These are phyloP conservation scores for Agapornis canus DNA, from an alignment of 2,797 vertebrate genomes.

Conservation along the genomic window DNA sequence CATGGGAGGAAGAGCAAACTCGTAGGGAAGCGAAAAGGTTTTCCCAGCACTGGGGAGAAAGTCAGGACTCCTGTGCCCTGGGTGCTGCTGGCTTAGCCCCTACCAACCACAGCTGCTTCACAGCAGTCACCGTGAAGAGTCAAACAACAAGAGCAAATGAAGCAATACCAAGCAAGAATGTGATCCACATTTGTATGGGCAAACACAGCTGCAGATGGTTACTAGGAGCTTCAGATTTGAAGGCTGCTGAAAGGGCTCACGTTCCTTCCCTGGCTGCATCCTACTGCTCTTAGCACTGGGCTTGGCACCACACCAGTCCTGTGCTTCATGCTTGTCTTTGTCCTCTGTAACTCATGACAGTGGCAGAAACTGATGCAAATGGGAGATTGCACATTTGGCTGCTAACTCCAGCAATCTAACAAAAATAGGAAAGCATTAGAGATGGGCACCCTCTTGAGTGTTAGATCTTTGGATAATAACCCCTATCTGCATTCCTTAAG, in stretches of 20 bases:
- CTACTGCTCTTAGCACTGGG: not conserved
- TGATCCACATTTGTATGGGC: fast-evolving
- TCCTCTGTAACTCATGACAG: not conserved
- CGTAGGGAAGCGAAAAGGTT: not conserved
- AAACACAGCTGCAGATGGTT: not conserved
- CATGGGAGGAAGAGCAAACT: not conserved
- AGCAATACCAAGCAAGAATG: not conserved
- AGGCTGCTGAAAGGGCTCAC: not conserved
- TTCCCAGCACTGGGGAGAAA: not conserved
- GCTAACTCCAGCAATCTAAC: not conserved
- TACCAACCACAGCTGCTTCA: not conserved
- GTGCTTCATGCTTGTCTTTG: not conserved
- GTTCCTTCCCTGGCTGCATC: not conserved
- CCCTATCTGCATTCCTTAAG: not conserved
- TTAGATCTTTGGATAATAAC: not conserved
- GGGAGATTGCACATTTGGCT: not conserved
- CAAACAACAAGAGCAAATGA: not conserved
- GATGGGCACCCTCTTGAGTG: not conserved
- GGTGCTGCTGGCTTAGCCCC: not conserved
- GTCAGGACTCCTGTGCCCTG: fast-evolving
- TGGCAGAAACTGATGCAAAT: not conserved
- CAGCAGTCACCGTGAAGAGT: fast-evolving
- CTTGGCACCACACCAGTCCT: not conserved
- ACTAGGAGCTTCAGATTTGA: not conserved
- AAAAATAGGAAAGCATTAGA: not conserved